These are phyloP conservation scores for Drosophila willistoni DNA, from an alignment of 1,140 invertebrate species.

Conservation along the genomic window DNA sequence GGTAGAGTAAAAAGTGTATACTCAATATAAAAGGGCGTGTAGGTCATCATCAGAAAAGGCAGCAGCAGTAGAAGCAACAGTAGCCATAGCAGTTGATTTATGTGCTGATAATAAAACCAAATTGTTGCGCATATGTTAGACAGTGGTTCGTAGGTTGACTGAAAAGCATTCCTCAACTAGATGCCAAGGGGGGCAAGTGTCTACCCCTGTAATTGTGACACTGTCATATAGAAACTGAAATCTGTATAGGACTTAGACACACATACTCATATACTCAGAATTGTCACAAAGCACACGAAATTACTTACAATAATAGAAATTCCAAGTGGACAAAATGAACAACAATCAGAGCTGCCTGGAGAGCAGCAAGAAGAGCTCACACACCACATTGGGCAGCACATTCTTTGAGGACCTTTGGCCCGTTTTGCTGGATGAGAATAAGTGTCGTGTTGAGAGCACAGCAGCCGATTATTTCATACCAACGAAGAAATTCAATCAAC, in stretches of 20 bases:
- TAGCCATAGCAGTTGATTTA: conserved; percentile 54
- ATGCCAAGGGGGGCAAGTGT: not conserved
- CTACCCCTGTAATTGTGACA: not conserved
- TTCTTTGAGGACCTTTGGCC: conserved; percentile 76
- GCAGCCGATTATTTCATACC: conserved; percentile 44
- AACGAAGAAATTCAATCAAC: conserved; percentile 36
- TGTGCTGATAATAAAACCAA: conserved; percentile 66
- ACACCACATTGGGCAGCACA: conserved; percentile 27
- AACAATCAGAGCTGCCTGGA: not conserved
- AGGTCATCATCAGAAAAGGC: conserved; percentile 1
- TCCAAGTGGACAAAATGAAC: conserved; percentile 53
- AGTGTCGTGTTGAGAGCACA: conserved; percentile 51
- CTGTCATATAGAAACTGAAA: not conserved
- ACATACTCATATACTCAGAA: conserved; percentile 20
- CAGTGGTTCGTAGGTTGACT: not conserved
- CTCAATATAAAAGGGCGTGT: not conserved
- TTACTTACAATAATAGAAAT: conserved; percentile 61
- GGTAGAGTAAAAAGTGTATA: not conserved
- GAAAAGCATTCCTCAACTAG: not conserved
- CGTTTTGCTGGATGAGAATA: conserved; percentile 62
- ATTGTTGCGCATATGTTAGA: conserved; percentile 45
- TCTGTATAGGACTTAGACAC: not conserved
- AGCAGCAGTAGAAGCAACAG: conserved; percentile 23
- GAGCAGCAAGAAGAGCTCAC: conserved; percentile 9
- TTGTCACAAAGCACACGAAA: conserved; percentile 33